These are phyloP conservation scores for Saxidomus purpurata DNA, from an alignment of 1,140 invertebrate genomes.

Conservation along the genomic window DNA sequence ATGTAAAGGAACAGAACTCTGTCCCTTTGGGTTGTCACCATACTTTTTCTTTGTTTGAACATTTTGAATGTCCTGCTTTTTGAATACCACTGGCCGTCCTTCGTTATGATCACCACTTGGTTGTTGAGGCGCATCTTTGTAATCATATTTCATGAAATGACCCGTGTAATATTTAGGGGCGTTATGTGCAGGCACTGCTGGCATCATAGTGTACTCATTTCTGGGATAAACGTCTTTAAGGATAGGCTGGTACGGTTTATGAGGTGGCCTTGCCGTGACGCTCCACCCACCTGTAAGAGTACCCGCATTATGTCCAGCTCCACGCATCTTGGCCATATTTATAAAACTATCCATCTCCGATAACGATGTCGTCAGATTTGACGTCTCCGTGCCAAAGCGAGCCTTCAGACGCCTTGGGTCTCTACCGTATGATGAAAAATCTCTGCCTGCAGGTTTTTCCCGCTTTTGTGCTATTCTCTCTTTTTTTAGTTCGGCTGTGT, in stretches of 20 bases:
- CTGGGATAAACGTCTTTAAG: conserved; percentile 54
- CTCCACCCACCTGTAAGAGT: conserved; percentile 17
- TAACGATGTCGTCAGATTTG: conserved; percentile 29
- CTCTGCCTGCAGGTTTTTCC: background rate
- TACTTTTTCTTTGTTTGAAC: conserved; percentile 66
- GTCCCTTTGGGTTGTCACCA: conserved; percentile 49
- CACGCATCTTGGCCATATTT: conserved; percentile 42
- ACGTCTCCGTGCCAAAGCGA: conserved; percentile 15
- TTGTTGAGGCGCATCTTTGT: conserved; percentile 35
- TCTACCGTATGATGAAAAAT: background rate
- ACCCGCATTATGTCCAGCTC: background rate
- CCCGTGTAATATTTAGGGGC: conserved; percentile 60
- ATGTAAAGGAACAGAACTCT: conserved; percentile 59
- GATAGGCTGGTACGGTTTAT: conserved; percentile 44
- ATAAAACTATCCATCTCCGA: conserved; percentile 47
- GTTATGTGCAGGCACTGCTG: conserved; percentile 32
- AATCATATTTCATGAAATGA: conserved; percentile 51
- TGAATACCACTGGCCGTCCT: conserved; percentile 53
- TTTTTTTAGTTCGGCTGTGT: conserved; percentile 39
- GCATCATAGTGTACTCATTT: conserved; percentile 67
- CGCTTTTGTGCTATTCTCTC: background rate
- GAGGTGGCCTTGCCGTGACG: conserved; percentile 13
- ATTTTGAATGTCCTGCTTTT: conserved; percentile 56
- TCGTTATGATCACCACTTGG: background rate
- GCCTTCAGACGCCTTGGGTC: background rate